These are phyloP conservation scores for Luehdorfia chinensis DNA, from an alignment of 1,140 invertebrate genomes.

Conservation along the genomic window DNA sequence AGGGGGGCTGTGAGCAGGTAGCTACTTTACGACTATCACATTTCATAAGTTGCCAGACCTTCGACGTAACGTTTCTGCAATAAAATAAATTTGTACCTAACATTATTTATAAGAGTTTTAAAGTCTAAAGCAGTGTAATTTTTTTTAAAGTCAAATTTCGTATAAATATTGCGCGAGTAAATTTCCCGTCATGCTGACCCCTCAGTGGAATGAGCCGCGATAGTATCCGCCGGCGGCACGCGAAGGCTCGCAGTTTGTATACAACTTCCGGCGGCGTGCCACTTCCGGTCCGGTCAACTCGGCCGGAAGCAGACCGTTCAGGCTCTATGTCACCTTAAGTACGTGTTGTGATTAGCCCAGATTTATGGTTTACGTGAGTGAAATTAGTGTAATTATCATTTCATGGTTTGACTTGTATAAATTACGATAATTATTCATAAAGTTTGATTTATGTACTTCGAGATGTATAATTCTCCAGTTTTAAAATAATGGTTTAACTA, in stretches of 20 bases:
- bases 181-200: constrained; percentile 19
- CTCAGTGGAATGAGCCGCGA: constrained; percentile 22
- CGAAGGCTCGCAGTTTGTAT: constrained; percentile 72
- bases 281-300: constrained; percentile 56
- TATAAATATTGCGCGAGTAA: constrained; percentile 12
- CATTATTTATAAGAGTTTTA: too few species aligned
- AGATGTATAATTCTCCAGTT: too few species aligned
- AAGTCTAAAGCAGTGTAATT: too few species aligned
- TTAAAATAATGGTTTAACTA: too few species aligned
- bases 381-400: constrained; percentile 41
- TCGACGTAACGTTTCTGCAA: too few species aligned
- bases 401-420: constrained; percentile 4
- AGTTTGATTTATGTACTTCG: constrained; percentile 5
- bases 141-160: neutral
- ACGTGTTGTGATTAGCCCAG: constrained; percentile 61
- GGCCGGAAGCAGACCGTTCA: constrained; percentile 57
- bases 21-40: too few species aligned
- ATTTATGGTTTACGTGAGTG: constrained; percentile 53
- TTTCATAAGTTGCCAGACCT: too few species aligned
- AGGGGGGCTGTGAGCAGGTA: too few species aligned
- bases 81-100: too few species aligned
- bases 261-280: constrained; percentile 63
- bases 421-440: constrained; percentile 5
- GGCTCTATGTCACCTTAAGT: constrained; percentile 69
- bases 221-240: constrained; percentile 40